These are phyloP conservation scores for Machimus atricapillus DNA, from an alignment of 2,888 invertebrate species.

Conservation along the genomic window DNA sequence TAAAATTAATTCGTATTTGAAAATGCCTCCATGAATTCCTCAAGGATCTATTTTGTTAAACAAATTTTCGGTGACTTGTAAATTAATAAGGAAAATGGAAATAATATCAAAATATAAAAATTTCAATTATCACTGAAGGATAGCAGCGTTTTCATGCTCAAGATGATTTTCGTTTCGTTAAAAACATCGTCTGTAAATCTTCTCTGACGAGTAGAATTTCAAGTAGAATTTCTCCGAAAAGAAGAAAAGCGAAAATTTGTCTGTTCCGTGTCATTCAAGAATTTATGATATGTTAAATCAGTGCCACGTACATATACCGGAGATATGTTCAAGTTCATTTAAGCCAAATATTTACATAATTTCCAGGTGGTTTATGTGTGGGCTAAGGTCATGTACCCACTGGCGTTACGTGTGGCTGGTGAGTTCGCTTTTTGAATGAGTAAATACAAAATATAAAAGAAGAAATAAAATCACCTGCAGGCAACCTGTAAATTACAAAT, in stretches of 20 bases:
- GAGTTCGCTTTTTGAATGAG: neutral
- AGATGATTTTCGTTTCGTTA: neutral
- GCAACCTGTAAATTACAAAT: neutral
- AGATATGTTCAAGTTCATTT: neutral
- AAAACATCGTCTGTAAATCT: neutral
- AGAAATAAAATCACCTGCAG: neutral
- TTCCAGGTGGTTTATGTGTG: neutral
- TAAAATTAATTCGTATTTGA: too few species aligned
- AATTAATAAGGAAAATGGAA: neutral
- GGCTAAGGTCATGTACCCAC: neutral
- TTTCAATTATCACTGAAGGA: neutral
- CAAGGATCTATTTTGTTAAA: neutral
- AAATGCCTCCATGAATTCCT: neutral
- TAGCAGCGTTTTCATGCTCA: neutral
- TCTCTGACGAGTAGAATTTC: neutral
- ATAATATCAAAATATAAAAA: neutral
- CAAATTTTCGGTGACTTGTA: neutral
- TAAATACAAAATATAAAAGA: neutral
- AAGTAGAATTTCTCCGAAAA: neutral
- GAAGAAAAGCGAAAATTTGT: neutral
- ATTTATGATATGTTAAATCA: neutral
- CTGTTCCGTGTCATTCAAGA: neutral
- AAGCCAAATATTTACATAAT: neutral
- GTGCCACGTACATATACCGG: neutral
- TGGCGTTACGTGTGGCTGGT: neutral